Base-by-base conservation (phyloP, 2,797 vertebrate species). In the Pogonophryne albipinna region DNA sequence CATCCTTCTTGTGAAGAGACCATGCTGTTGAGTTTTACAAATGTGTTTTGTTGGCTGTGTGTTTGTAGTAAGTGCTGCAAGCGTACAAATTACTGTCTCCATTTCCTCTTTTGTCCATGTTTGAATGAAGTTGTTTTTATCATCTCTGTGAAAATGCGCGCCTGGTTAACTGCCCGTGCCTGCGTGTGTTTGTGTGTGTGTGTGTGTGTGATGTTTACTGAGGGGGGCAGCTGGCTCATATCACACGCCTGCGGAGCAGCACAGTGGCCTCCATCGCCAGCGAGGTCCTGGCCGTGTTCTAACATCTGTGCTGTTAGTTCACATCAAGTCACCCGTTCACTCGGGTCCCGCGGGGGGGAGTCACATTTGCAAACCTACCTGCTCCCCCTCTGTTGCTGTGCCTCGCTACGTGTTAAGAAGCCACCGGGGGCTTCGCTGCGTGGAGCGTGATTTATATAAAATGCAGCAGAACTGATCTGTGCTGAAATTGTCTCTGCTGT, bases 261-360 rank as follows among this genome's bases (percentile, higher is more conserved):
- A 10, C 79, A 61, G 66, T 65, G 41, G 86, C 82, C 70, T 79
- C 80, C 62, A 0, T 81, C 79, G 71, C 82, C 82, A 17, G 63
- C 4, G 56, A 84, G 87, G 67, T 84, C 71, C 53, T 13, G 15
- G 72, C 58, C 66, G 2, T 85, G 85, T 86, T 88, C 80, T 71
- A 81, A 85, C 89, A 89, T 78, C 90, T 87, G 85, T 60, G 85
- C 80, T 87, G 89, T 86, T 89, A 59, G 87, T 89, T 91, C 83
- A 80, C 85, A 89, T 91, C 78, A 80, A 84, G 65, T 91, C 81
- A 85, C 68, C 66, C 23, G 55, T 64, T 85, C 82, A 82, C 76
- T n/a, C 79, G 1, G 46, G 56, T 81, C 81, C 85, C 58, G 14
- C n/a, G 19, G 1, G 81, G 80, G 65, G 41, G 4, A 4, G 44